phyloP scores from a whole-genome alignment of 2,888 invertebrate genomes.

The Sinopyrophorus schimmeli region DNA sequence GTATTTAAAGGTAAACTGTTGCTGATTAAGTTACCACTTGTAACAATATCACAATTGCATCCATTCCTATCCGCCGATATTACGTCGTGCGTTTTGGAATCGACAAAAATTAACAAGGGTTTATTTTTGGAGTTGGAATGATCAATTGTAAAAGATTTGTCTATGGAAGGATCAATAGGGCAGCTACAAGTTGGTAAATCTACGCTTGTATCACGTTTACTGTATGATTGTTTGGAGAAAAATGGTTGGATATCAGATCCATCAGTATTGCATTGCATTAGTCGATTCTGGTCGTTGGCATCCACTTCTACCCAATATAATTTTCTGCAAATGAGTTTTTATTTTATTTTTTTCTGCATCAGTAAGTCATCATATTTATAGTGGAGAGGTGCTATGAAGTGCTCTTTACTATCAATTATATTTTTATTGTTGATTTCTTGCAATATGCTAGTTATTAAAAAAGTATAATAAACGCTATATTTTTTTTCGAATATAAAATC shows the following conservation, averaged over 20 bases:
- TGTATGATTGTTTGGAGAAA: constrained; percentile 52
- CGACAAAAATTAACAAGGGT: constrained; percentile 67
- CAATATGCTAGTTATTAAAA: too few species aligned
- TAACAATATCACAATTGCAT: constrained; percentile 66
- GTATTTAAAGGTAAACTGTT: constrained; percentile 65
- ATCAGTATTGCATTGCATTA: constrained; percentile 66
- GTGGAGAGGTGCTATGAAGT: too few species aligned
- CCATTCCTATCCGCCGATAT: constrained; percentile 68
- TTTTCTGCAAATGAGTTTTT: constrained; percentile 62
- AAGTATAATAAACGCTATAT: too few species aligned
- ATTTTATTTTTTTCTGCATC: too few species aligned
- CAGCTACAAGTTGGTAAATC: constrained; percentile 62
- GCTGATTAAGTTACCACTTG: constrained; percentile 44
- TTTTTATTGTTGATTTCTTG: too few species aligned
- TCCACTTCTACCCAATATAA: constrained; percentile 77
- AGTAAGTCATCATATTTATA: too few species aligned
- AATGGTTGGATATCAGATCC: constrained; percentile 62
- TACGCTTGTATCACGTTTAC: constrained; percentile 39
- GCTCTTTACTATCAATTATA: too few species aligned
- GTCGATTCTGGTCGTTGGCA: constrained; percentile 61
- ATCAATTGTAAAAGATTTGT: constrained; percentile 69
- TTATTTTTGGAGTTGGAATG: constrained; percentile 60
- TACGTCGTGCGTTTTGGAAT: constrained; percentile 63
- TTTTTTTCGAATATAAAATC: too few species aligned
- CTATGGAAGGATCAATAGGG: constrained; percentile 64